phyloP scores from a whole-genome alignment of 2,797 vertebrate genomes.

The Coilia nasus region DNA sequence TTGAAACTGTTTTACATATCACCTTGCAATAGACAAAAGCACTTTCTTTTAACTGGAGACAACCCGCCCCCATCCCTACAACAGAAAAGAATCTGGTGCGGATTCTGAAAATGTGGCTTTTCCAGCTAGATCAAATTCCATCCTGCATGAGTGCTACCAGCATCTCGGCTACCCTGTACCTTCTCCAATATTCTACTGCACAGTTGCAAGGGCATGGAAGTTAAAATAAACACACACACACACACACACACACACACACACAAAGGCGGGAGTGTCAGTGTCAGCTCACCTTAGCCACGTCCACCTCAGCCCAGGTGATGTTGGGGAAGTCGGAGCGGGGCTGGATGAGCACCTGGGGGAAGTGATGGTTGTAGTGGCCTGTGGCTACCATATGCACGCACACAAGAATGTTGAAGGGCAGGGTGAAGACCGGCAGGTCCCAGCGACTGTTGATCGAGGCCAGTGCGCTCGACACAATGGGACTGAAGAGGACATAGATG shows the following conservation, averaged over 20 bases:
- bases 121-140: constrained; percentile 40
- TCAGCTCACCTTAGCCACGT: constrained; percentile 80
- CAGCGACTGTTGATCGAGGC: constrained; percentile 86
- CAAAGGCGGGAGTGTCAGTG: neutral
- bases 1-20: too few relatives aligned
- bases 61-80: too few relatives aligned
- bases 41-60: neutral
- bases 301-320: constrained; percentile 84
- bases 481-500: constrained; percentile 71
- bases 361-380: constrained; percentile 87
- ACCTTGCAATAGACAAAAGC: neutral
- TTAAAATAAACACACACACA: neutral
- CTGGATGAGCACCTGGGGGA: constrained; percentile 81
- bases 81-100: neutral
- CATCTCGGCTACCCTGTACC: neutral
- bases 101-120: constrained; percentile 28
- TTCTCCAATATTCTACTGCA: neutral
- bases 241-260: neutral
- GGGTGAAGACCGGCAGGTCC: constrained; percentile 92
- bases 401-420: constrained; percentile 92
- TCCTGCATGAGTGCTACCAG: constrained; percentile 9
- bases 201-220: neutral
- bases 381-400: constrained; percentile 88
- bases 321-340: constrained; percentile 79
- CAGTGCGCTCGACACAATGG: constrained; percentile 88